A percentile compares a stretch with the other conserved stretches of the same genome.
Conservation (phyloP, 2,888 invertebrate species). For the Ceramica pisi region DNA sequence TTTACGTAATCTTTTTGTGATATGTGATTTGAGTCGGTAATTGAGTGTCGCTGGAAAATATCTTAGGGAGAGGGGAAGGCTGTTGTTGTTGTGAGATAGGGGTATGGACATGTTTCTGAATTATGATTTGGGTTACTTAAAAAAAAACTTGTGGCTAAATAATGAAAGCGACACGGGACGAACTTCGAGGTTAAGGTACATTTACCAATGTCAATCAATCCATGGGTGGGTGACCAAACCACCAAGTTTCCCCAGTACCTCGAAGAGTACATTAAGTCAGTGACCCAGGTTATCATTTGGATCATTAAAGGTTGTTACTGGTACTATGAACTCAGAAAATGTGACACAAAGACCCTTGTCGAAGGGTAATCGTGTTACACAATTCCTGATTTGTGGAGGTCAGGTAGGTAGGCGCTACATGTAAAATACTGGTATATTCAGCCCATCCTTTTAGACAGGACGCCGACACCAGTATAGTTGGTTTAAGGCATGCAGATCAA, state of each 20-base stretch:
- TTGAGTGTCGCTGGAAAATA: conserved; percentile 27
- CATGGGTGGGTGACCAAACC: not conserved
- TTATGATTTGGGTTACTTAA: not conserved
- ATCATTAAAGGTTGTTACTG: not conserved
- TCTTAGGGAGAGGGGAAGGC: not conserved
- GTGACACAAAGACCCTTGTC: not conserved
- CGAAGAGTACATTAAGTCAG: too few relatives aligned
- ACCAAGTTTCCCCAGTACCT: not conserved
- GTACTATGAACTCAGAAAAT: not conserved
- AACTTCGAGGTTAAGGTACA: not conserved
- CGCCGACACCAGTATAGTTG: too few relatives aligned
- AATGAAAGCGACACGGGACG: not conserved
- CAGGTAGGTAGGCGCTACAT: too few relatives aligned
- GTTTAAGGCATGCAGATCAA: too few relatives aligned
- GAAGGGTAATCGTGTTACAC: too few relatives aligned
- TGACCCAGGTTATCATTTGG: too few relatives aligned
- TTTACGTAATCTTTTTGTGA: conserved; percentile 40
- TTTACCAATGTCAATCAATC: not conserved
- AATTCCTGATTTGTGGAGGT: too few relatives aligned
- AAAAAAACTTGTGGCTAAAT: not conserved
- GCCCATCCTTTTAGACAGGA: too few relatives aligned
- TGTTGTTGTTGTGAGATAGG: conserved; percentile 10
- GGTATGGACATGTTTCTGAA: not conserved
- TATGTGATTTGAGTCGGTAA: conserved; percentile 48
- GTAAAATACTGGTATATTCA: too few relatives aligned